Evolutionary conservation across 2,888 invertebrate genomes (phyloP), one percentile per base, ranked within the genome.

Genomic region (Cantharis rustica): DNA sequence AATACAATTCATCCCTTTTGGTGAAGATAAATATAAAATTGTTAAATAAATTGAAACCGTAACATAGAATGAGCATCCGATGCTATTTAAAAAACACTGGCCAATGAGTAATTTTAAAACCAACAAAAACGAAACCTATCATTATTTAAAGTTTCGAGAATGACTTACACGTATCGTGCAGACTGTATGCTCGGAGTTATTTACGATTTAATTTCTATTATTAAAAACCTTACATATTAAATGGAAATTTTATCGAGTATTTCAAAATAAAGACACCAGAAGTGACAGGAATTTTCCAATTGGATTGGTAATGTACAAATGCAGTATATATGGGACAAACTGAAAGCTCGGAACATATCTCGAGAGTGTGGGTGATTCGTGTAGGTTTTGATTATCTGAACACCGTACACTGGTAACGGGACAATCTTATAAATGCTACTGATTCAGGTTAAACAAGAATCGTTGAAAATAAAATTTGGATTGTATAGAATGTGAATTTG

Each of bases 321-420:
- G n/a, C n/a, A n/a, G n/a, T 2, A n/a, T 66, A 66, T 66, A 66
- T 66, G 23, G 64, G 64, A 20, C 64, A 66, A 16, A 66, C 64
- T 20, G 23, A 66, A 66, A 20, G 20, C 64, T 20, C 23, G 20
- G 7, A 64, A 16, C 64, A 64, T 17, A 64, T 64, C 7, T 64
- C 64, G 0, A 13, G 9, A n/a, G 20, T 23, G 64, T 66, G 23
- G 64, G 64, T 66, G 64, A 20, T 66, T 66, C 23, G 64, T 66
- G 64, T 66, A 23, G 64, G 64, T 66, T 66, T 66, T 66, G 64
- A 66, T 66, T 66, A 66, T 64, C 64, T 66, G 64, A 66, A 47
- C 23, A 66, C 64, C 64, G 64, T 66, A 66, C 64, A 20, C 13
- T 47, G 47, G 47, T 66, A 66, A 66, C 64, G 64, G 64, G 64